These are phyloP conservation scores for Cheilosia impressa DNA, from an alignment of 2,888 invertebrate species.

Conservation along the genomic window DNA sequence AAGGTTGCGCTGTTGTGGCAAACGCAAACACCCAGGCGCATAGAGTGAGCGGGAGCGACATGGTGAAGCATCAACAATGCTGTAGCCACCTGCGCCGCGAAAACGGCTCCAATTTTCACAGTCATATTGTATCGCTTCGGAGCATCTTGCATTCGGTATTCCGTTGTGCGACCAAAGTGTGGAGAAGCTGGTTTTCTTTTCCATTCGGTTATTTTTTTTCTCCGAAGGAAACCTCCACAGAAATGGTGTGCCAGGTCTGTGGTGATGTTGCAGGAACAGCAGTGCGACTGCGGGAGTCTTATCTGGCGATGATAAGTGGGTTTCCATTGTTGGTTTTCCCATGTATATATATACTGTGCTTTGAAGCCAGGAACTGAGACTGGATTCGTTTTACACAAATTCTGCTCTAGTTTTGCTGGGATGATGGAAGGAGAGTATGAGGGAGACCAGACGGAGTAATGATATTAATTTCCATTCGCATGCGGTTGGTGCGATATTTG, in stretches of 20 bases:
- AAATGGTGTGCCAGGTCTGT: conserved; percentile 41
- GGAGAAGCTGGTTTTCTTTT: conserved; percentile 28
- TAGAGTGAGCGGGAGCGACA: not conserved
- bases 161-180: conserved; percentile 16
- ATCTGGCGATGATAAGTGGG: conserved; percentile 71
- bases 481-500: conserved; percentile 35
- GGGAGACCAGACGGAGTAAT: conserved; percentile 21
- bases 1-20: conserved; percentile 18
- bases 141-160: conserved; percentile 60
- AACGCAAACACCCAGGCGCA: conserved; percentile 24
- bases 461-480: conserved; percentile 50
- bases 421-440: not conserved
- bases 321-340: conserved; percentile 71
- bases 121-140: conserved; percentile 64
- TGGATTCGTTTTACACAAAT: conserved; percentile 16
- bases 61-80: conserved; percentile 66
- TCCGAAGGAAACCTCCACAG: conserved; percentile 23
- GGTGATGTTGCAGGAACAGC: conserved; percentile 36
- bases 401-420: conserved; percentile 52
- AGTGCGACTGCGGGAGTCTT: conserved; percentile 42
- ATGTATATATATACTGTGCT: conserved; percentile 46
- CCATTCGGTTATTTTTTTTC: conserved; percentile 34
- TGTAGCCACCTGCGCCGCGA: conserved; percentile 73
- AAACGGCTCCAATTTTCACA: conserved; percentile 74
- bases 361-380: conserved; percentile 34